Base-by-base conservation (phyloP, 2,888 invertebrate genomes). In the Ophioninae sp. region DNA sequence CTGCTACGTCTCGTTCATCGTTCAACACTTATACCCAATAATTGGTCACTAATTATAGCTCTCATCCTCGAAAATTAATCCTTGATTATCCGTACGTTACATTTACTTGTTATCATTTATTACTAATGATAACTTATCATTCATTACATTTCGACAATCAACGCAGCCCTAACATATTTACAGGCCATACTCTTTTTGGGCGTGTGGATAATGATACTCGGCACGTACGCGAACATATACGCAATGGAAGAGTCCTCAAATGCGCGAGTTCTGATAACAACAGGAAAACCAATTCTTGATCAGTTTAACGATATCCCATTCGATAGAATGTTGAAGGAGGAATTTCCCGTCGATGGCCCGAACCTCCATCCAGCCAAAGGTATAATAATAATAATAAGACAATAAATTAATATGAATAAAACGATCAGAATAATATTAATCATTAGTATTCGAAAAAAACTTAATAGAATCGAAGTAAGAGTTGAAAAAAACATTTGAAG, bases 191-290 rank as follows among this genome's bases (percentile, higher is more conserved):
- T 98, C 63, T 94, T 96, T 67, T 93, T 97, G 85, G 99, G 99
- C 0, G 93, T 98, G n/a, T 95, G 96, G 71, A 95, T 99, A 79
- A 96, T 99, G 95, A 95, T 99, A 23, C 94, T 98, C 65, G 98
- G 98, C 65, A 98, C 99, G 0, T 98, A 97, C 92, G 97, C 98
- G 0, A 99, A 97, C 93, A 94, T 96, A 81, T 96, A 95, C 91
- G 96, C 96, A 0, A 96, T 96, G 0, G 96, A 96, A 86, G 94
- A 95, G 85, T 93, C 94, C 56, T 92, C 93, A 0, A 93, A 92
- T 51, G 89, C 92, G 0, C 90, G 89, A 82, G 75, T 87, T 64
- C 85, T 88, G 17, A 84, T 88, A 64, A 89, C 87, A 68, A 90
- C 89, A 20, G 87, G 85, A 77, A 90, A 90, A 82, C 87, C 92